Percentiles rank a stretch among this genome's conserved stretches.
These are phyloP conservation scores for Saccostrea glomerata DNA, from an alignment of 1,140 invertebrate genomes.

Conservation along the genomic window DNA sequence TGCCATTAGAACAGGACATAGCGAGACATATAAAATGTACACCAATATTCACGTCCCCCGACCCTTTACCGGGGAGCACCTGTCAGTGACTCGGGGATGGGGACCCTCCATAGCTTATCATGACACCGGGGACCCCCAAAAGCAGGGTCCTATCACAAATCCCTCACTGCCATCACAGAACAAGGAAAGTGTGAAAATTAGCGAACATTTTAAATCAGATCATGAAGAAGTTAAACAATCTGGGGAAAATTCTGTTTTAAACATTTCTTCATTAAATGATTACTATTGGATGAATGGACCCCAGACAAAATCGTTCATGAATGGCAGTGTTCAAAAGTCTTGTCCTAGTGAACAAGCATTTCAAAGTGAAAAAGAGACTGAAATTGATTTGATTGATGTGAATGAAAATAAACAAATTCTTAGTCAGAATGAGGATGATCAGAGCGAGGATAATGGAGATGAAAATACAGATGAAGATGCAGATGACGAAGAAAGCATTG, in stretches of 20 bases:
- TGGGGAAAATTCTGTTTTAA: neutral
- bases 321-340: neutral
- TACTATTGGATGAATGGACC: neutral
- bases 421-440: conserved; percentile 20
- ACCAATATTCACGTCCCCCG: neutral
- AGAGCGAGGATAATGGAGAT: neutral
- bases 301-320: neutral
- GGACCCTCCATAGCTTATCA: conserved; percentile 16
- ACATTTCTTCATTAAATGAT: neutral
- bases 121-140: conserved; percentile 18
- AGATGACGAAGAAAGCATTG: conserved; percentile 41
- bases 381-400: neutral
- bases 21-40: conserved; percentile 21
- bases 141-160: neutral
- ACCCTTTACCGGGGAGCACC: neutral
- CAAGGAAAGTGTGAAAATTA: neutral
- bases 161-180: neutral
- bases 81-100: conserved; percentile 24
- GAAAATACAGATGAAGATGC: conserved; percentile 45
- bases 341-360: neutral
- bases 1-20: conserved; percentile 24
- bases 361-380: neutral
- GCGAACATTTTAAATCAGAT: neutral
- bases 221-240: neutral
- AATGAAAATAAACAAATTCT: neutral